These are phyloP conservation scores for Lacerta bilineata DNA, from an alignment of 2,797 vertebrate genomes.

Conservation along the genomic window DNA sequence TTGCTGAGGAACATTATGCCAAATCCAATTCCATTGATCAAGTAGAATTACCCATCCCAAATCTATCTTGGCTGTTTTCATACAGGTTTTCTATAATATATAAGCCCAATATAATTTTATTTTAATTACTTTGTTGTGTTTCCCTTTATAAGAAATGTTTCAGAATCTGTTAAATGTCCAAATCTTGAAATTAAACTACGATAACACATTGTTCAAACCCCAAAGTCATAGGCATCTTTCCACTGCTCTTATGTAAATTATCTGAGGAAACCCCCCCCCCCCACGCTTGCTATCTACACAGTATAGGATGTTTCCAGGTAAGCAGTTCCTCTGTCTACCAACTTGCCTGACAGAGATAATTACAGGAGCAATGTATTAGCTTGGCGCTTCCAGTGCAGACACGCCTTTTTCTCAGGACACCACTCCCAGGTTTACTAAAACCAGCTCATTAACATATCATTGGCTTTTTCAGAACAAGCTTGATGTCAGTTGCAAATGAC, in stretches of 20 bases:
- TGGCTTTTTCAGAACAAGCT: conserved; percentile 45
- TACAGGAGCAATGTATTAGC: not conserved
- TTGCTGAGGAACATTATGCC: too few relatives aligned
- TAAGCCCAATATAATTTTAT: too few relatives aligned
- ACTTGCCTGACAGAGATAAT: not conserved
- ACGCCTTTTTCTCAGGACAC: not conserved
- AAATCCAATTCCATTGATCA: too few relatives aligned
- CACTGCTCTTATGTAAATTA: not conserved
- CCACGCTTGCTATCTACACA: not conserved
- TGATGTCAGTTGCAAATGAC: conserved; percentile 47
- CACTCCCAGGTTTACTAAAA: not conserved
- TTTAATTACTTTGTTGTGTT: too few relatives aligned
- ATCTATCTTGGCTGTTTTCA: too few relatives aligned
- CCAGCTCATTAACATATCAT: not conserved
- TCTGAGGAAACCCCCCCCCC: too few relatives aligned
- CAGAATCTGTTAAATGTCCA: too few relatives aligned
- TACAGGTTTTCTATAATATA: too few relatives aligned
- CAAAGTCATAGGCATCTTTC: not conserved
- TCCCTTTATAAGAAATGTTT: too few relatives aligned
- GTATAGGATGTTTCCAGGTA: not conserved
- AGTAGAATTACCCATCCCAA: too few relatives aligned
- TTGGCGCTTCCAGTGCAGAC: not conserved
- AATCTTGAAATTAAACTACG: too few relatives aligned
- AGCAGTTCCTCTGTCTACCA: not conserved
- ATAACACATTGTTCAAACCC: not conserved